Percentiles rank a stretch among this genome's conserved stretches.
Evolutionary conservation across 2,113 vertebrate genomes (phyloP).

Genomic region (Platysternon megacephalum): DNA sequence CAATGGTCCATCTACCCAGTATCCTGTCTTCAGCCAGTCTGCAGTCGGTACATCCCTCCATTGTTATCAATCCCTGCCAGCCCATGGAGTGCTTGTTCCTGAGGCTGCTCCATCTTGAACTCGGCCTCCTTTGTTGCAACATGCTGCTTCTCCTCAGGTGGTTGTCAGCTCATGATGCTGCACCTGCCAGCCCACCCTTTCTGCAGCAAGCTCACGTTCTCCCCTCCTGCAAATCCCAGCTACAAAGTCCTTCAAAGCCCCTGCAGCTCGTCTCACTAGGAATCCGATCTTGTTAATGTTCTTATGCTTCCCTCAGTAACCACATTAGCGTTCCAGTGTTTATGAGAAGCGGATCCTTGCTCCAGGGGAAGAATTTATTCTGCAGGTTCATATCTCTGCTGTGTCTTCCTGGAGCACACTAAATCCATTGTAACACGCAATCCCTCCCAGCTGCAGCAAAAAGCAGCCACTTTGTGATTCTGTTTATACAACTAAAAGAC

Average conservation of each 20-base stretch:
- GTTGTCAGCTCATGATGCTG: neutral
- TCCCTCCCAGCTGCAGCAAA: neutral
- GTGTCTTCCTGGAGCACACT: neutral
- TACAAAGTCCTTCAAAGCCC: neutral
- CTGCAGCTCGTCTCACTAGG: accelerated
- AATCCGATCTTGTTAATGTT: neutral
- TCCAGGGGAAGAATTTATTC: neutral
- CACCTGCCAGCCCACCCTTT: neutral
- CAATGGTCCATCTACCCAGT: neutral
- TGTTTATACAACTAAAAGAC: neutral
- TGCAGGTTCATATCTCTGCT: neutral
- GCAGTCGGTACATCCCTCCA: accelerated
- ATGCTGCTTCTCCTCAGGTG: neutral
- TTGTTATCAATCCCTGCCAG: neutral
- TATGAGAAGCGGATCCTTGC: neutral
- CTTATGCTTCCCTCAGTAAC: neutral
- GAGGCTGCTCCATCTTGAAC: neutral
- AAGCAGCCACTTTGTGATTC: neutral
- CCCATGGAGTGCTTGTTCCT: neutral
- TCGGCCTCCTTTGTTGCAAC: neutral
- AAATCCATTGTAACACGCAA: neutral
- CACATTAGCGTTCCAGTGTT: accelerated
- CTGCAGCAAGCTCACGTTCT: neutral
- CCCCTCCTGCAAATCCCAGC: neutral
- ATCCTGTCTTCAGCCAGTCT: neutral